Base-by-base conservation (phyloP, 2,888 invertebrate species). In the Craniophora ligustri region DNA sequence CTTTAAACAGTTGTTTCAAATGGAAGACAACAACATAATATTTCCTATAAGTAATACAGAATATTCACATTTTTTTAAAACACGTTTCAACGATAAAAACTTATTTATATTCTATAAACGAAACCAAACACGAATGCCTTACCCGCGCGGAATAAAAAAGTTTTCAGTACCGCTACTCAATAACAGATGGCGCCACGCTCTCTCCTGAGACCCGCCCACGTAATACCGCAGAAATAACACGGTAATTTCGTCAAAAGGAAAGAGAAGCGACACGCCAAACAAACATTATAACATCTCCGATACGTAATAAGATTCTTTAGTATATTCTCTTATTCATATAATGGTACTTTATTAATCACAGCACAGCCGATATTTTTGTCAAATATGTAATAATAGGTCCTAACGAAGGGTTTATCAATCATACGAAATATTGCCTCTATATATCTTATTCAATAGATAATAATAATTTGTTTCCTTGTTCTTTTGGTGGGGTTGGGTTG, bases 121-220 rank as follows among this genome's bases (percentile, higher is more conserved):
- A 69, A 65, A 57, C 41, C 48, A 56, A 68, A 55, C 42, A 67
- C 42, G n/a, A 18, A 62, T 44, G 32, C 35, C 47, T 41, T 28
- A 54, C 35, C 30, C 54, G 11, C n/a, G 30, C 32, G 14, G 26
- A 56, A 56, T 36, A 44, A 40, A 67, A 42, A 67, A 50, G 38
- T 41, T 36, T 14, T 32, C 61, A 76, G 77, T 85, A 63, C 60
- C 55, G 72, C 90, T 85, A 86, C 81, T 83, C 79, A 63, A 49
- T 59, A 73, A 79, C 44, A 89, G 90, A 87, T 89, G 89, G 88
- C 89, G 90, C 74, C 67, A 81, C 59, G 10, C 5, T 38, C 32
- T 30, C 36, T 13, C 18, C 19, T 28, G 28, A 36, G 21, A 32
- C 11, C 16, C 14, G 26, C 34, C 15, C 15, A 68, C 39, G 30